Evolutionary conservation across 2,797 vertebrate genomes (phyloP).

Genomic region (Falco columbarius): DNA sequence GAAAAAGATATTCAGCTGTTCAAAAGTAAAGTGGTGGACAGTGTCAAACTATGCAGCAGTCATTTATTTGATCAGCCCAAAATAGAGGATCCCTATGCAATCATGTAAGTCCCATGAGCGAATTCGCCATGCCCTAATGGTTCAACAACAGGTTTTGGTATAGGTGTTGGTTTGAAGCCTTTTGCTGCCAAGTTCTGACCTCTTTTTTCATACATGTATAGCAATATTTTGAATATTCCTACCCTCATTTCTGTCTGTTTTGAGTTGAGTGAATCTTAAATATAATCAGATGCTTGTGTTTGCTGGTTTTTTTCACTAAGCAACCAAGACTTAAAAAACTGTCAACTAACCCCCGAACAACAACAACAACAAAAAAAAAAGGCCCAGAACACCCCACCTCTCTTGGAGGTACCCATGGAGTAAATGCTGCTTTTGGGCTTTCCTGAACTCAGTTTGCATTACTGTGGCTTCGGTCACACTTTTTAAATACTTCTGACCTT

Average conservation of each 20-base stretch:
- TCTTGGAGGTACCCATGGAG: not conserved
- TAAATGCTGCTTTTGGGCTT: not conserved
- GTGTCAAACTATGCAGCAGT: slow-evolving; percentile 94
- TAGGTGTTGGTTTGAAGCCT: not conserved
- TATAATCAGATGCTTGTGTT: not conserved
- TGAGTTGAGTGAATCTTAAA: not conserved
- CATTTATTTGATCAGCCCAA: slow-evolving; percentile 96
- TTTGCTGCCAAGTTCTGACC: not conserved
- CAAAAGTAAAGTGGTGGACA: slow-evolving; percentile 97
- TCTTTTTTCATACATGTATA: not conserved
- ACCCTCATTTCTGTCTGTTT: not conserved
- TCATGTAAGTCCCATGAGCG: slow-evolving; percentile 81
- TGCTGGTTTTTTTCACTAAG: not conserved
- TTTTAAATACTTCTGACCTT: not conserved
- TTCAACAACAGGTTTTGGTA: not conserved
- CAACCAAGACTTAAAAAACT: not conserved
- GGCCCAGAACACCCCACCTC: not conserved
- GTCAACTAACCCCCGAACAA: not conserved
- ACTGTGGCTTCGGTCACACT: not conserved
- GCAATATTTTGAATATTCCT: not conserved
- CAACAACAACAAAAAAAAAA: not conserved
- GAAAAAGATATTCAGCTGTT: slow-evolving; percentile 96
- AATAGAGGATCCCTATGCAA: slow-evolving; percentile 97
- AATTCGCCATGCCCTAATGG: not conserved
- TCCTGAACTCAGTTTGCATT: not conserved